Conservation (phyloP, 53 echinoderm and acorn worm species). For the Patiria pectinifera region DNA sequence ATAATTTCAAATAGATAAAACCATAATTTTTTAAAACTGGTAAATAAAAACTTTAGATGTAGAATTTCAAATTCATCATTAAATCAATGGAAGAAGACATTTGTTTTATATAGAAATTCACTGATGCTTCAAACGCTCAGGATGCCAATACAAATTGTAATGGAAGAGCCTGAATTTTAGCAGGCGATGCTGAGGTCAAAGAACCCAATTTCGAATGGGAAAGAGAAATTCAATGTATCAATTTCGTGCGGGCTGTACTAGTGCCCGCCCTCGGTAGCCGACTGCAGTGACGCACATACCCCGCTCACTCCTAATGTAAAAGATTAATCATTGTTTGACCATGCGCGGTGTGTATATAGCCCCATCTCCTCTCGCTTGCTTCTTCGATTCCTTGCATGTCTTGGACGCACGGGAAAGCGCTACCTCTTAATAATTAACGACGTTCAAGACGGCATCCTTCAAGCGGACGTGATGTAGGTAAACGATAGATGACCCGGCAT, state of each 20-base stretch:
- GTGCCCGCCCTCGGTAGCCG: background rate
- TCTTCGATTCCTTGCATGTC: background rate
- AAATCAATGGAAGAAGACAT: background rate
- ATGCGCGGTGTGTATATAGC: background rate
- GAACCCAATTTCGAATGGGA: background rate
- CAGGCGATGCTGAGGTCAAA: no score
- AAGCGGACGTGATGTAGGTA: background rate
- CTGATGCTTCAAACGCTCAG: no score
- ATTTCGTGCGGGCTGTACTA: background rate
- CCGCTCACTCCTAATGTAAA: background rate
- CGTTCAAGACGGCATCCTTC: background rate
- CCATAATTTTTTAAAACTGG: no score
- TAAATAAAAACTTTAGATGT: background rate
- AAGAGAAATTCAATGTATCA: background rate
- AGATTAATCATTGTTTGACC: background rate
- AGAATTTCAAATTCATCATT: background rate
- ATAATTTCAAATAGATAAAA: no score
- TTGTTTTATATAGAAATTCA: background rate
- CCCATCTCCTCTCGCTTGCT: background rate
- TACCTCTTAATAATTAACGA: conserved; percentile 18
- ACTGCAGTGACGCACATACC: background rate
- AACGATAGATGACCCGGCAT: background rate
- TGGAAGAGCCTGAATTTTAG: no score
- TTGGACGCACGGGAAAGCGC: background rate
- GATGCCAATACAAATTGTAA: no score